Evolutionary conservation across 2,888 invertebrate species (phyloP), one percentile per base, ranked within the genome.

Genomic region (Teleogryllus oceanicus): DNA sequence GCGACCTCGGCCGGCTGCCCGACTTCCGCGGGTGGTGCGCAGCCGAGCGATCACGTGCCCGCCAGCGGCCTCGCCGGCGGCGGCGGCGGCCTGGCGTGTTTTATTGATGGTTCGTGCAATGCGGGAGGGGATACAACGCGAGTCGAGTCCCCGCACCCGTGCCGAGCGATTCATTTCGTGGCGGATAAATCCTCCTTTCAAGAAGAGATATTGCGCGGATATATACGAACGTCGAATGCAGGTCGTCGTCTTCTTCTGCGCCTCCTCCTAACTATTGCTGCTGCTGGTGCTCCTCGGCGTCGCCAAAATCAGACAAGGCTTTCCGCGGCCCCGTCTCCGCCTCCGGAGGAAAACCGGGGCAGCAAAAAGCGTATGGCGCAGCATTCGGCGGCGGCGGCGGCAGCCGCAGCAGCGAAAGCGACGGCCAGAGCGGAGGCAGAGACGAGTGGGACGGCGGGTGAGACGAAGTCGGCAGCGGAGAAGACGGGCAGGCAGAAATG

Each of bases 101-200:
- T 62, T 62, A 62, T 62, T 62, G 62, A 62, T 62, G 62, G n/a
- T 62, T 62, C 62, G 62, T 62, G 62, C 62, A 62, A 18, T 62
- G 62, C 62, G 62, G 16, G 62, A 62, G 62, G 8, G 16, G n/a
- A 62, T n/a, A 62, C 62, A 62, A 18, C 62, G 62, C 62, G 62
- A 62, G 62, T 62, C 62, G 62, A 62, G 62, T 62, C n/a, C 62
- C 62, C 62, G 62, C 62, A 62, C 8, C 62, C n/a, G 4, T 10
- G 62, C n/a, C 62, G 62, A 62, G 62, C 62, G 62, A 62, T 62
- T 62, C 62, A 62, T 62, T 62, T 62, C 62, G 62, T n/a, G 62
- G 16, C 13, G 62, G 62, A 62, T 62, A 62, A 62, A 62, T 62
- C 62, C 62, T 62, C 62, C 62, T 62, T 62, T 62, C 62, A 62